These are phyloP conservation scores for Rhyacophila brunnea DNA, from an alignment of 1,140 invertebrate species.

Conservation along the genomic window DNA sequence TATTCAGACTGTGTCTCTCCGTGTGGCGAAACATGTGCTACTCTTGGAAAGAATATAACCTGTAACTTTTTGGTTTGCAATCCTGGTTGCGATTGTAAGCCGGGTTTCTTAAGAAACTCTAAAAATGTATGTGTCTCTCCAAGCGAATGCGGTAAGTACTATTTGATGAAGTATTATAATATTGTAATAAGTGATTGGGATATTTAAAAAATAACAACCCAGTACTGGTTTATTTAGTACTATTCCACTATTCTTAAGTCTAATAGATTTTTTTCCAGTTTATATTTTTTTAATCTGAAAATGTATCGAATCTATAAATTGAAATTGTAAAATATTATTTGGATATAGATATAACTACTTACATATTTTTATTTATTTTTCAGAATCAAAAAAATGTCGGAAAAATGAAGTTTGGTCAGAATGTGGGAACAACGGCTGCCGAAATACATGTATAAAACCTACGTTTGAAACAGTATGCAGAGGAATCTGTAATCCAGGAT, in stretches of 20 bases:
- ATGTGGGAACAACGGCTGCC: constrained; percentile 22
- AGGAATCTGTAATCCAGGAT: constrained; percentile 34
- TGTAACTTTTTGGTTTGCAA: constrained; percentile 30
- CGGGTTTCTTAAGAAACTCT: constrained; percentile 23
- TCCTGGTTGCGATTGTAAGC: constrained; percentile 27
- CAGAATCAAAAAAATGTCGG: background rate
- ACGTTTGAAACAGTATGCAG: background rate
- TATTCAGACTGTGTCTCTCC: constrained; percentile 18
- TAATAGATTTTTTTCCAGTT: too few relatives aligned
- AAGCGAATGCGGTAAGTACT: constrained; percentile 23
- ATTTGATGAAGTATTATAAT: too few relatives aligned
- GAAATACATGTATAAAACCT: constrained; percentile 10
- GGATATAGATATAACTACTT: too few relatives aligned
- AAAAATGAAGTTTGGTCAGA: constrained; percentile 14
- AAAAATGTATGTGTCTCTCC: constrained; percentile 14
- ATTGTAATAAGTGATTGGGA: too few relatives aligned
- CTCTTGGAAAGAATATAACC: constrained; percentile 7
- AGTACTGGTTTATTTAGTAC: too few relatives aligned
- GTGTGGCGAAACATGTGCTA: constrained; percentile 16
- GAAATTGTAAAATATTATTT: too few relatives aligned
- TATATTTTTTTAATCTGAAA: too few relatives aligned
- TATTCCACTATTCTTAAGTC: too few relatives aligned
- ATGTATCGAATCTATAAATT: too few relatives aligned
- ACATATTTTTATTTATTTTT: background rate
- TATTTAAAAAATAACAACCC: too few relatives aligned